Conservation (phyloP, 2,888 invertebrate species). For the Pristionchus arcanus region DNA sequence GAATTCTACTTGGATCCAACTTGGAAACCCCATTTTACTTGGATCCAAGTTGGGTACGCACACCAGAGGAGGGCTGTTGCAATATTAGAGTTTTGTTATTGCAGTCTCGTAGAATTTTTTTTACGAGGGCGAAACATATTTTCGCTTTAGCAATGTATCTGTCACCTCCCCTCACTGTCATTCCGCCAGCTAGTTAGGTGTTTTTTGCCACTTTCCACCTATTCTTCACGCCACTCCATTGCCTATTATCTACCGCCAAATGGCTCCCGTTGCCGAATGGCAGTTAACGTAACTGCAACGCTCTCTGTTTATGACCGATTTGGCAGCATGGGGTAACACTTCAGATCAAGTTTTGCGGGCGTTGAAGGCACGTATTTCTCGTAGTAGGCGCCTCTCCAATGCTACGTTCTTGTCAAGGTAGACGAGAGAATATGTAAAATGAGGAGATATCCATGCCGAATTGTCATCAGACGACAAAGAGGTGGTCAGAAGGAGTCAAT, state of each 20-base stretch:
- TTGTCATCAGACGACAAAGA: background rate
- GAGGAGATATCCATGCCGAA: background rate
- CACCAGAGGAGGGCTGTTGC: too few species aligned
- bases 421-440: background rate
- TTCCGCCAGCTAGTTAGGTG: constrained; percentile 14
- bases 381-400: background rate
- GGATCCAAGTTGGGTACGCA: too few species aligned
- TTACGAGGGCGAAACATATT: background rate
- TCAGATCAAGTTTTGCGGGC: background rate
- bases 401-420: background rate
- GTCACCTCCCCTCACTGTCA: background rate
- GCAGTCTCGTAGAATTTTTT: too few species aligned
- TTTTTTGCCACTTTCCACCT: background rate
- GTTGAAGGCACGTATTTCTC: background rate
- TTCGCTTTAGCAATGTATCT: too few species aligned
- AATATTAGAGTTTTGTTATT: too few species aligned
- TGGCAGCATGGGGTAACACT: background rate
- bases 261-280: background rate
- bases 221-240: background rate
- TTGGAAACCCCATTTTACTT: too few species aligned
- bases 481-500: background rate
- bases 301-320: background rate
- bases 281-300: background rate
- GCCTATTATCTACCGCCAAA: background rate
- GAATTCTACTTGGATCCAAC: too few species aligned